A percentile compares a stretch with the other conserved stretches of the same genome.
Evolutionary conservation across 2,888 invertebrate species (phyloP).

Genomic region (Cremastinae sp.): DNA sequence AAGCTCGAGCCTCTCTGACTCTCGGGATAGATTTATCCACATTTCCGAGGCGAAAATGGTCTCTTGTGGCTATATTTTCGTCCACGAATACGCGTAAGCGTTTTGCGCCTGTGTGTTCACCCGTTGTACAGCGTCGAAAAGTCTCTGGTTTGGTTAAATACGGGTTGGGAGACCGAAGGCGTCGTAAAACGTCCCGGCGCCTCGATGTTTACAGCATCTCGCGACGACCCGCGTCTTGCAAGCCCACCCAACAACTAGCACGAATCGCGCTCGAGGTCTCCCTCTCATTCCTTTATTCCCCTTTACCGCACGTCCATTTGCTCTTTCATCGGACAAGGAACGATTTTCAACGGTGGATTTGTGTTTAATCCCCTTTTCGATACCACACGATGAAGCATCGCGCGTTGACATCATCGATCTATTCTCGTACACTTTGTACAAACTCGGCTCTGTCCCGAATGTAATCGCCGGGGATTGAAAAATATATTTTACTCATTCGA

Average conservation of each 20-base stretch:
- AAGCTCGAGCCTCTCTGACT: constrained; percentile 6
- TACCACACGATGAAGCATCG: background rate
- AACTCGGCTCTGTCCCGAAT: background rate
- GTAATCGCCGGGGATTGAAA: background rate
- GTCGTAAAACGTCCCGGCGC: constrained; percentile 82
- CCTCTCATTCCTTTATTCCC: constrained; percentile 34
- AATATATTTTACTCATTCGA: background rate
- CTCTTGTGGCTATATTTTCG: constrained; percentile 30
- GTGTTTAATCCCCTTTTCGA: background rate
- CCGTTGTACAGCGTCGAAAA: constrained; percentile 68
- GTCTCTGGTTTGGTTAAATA: constrained; percentile 75
- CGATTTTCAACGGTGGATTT: constrained; percentile 30
- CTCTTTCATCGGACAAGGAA: background rate
- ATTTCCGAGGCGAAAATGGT: constrained; percentile 40
- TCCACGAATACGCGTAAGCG: background rate
- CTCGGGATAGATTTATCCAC: constrained; percentile 18
- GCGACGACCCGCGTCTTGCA: constrained; percentile 69
- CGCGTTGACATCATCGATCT: background rate
- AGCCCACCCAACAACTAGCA: constrained; percentile 64
- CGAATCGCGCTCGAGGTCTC: constrained; percentile 49
- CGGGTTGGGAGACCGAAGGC: constrained; percentile 71
- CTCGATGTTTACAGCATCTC: constrained; percentile 81
- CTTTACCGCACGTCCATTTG: background rate
- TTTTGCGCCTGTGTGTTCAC: constrained; percentile 10
- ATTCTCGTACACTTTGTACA: constrained; percentile 14